Evolutionary conservation across 2,888 invertebrate species (phyloP), one percentile per base, ranked within the genome.

Genomic region (Polydrusus pterygomalis): DNA sequence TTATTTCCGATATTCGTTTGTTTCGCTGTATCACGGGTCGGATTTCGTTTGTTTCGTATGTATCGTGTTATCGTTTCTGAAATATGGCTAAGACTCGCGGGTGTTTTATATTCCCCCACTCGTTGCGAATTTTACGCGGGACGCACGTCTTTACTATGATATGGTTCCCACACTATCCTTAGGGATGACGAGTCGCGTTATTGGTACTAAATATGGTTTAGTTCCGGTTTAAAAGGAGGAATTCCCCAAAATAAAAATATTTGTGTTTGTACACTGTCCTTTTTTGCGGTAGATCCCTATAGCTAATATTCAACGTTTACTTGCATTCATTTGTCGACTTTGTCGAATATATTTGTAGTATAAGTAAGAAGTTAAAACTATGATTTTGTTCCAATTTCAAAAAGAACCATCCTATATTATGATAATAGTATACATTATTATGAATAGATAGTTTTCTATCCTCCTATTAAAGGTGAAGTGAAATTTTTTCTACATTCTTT

Each of bases 21-120:
- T 68, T 60, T 73, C 73, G 73, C 68, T 25, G 69, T 70, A 70
- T 74, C 70, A 63, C 74, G 74, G 63, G 74, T 74, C 74, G 74
- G n/a, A 47, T 30, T 60, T 54, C 38, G 64, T 73, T 49, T 56
- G 56, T 68, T 60, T 54, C 38, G 64, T 73, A 60, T 56, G 56
- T 68, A 69, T 74, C 74, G 74, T 75, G 34, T 75, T 75, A 70
- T 75, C 75, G 75, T 75, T 75, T 75, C 75, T 75, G 75, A 75
- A 75, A 75, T 70, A 63, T 70, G 65, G 65, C 75, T 58, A 70
- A 75, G 58, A 63, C 45, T 67, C 56, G 65, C 15, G 51, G 47
- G 30, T 65, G 65, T 75, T 75, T 63, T 75, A 75, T 75, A 70
- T 65, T 40, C 38, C 47, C 64, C 75, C 75, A 67, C 70, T 30